Conservation (phyloP, 2,113 vertebrate genomes). For the Nothoprocta pentlandii region DNA sequence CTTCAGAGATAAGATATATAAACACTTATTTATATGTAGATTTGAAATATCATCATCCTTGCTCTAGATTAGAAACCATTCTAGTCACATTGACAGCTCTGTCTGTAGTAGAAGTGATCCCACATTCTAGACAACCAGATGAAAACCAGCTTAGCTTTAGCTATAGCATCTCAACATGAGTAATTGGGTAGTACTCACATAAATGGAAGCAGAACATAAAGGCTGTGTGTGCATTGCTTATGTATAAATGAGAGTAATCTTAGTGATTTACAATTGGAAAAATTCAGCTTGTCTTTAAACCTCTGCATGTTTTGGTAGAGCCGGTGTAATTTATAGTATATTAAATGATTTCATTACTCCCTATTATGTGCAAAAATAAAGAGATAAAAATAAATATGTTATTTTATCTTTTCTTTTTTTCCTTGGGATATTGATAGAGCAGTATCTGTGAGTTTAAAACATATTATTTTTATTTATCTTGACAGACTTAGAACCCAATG, state of each 20-base stretch:
- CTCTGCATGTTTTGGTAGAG: not conserved
- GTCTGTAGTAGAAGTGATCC: not conserved
- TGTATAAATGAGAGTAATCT: not conserved
- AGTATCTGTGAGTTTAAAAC: not conserved
- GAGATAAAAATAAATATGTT: not conserved
- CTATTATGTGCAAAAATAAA: not conserved
- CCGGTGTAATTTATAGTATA: not conserved
- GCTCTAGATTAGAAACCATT: not conserved
- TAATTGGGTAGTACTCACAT: not conserved
- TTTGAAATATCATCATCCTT: not conserved
- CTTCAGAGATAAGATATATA: not conserved
- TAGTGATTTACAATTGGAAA: not conserved
- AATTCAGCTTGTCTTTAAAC: not conserved
- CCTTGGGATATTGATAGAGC: not conserved
- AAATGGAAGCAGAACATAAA: not conserved
- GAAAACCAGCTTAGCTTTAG: not conserved
- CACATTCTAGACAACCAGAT: fast-evolving
- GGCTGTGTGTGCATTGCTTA: not conserved
- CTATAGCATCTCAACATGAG: not conserved
- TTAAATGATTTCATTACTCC: not conserved
- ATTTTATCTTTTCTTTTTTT: not conserved
- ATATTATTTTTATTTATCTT: conserved; percentile 3
- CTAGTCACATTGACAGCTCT: not conserved
- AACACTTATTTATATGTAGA: not conserved
- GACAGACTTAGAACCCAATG: not conserved